Evolutionary conservation across 1,140 invertebrate species (phyloP).

Genomic region (Aradophagus sp.): DNA sequence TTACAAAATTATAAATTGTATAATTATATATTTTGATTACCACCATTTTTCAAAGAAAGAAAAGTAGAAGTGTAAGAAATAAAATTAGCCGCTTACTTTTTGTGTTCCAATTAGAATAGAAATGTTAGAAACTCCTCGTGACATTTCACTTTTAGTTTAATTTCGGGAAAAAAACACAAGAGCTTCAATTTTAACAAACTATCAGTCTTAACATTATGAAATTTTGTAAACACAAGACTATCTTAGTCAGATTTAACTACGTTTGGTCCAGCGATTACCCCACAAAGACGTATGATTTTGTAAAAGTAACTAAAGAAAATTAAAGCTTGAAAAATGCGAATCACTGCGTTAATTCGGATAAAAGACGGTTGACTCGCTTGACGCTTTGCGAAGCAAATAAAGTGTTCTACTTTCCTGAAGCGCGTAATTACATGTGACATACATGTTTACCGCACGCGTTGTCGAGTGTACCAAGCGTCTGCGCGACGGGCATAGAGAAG

Average conservation of each 20-base stretch:
- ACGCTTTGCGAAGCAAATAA: conserved; percentile 49
- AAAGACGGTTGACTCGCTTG: conserved; percentile 21
- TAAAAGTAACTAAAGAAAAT: conserved; percentile 25
- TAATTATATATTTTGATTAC: conserved; percentile 19
- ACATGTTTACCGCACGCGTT: conserved; percentile 61
- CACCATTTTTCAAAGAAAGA: no score
- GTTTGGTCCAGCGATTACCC: conserved; percentile 2
- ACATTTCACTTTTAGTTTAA: conserved; percentile 12
- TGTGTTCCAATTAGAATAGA: conserved; percentile 13
- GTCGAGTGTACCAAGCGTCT: conserved; percentile 42
- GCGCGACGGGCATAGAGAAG: conserved; percentile 17
- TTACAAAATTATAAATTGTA: conserved; percentile 7
- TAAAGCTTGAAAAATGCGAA: conserved; percentile 25
- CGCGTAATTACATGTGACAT: conserved; percentile 62
- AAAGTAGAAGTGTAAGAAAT: no score
- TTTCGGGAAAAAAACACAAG: conserved; percentile 5
- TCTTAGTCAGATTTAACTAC: not conserved
- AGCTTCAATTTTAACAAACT: not conserved
- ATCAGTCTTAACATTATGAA: not conserved
- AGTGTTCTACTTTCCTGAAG: conserved; percentile 64
- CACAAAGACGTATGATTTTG: not conserved
- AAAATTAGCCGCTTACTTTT: conserved; percentile 4
- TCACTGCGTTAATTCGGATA: conserved; percentile 22
- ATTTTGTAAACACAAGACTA: no score
- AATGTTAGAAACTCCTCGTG: conserved; percentile 14